Conservation (phyloP, 2,797 vertebrate species). For the Pyrocephalus nanus region DNA sequence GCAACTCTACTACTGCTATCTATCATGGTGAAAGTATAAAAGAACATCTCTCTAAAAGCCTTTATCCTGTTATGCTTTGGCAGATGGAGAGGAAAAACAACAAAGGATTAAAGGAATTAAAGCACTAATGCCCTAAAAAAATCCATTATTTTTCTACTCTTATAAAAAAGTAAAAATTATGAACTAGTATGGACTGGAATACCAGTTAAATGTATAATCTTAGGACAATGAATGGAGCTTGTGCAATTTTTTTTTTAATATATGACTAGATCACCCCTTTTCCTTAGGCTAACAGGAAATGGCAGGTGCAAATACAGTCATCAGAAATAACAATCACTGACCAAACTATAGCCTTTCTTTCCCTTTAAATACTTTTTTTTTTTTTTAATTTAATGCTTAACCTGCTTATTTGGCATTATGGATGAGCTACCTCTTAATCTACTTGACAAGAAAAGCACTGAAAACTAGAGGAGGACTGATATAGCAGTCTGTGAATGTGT, state of each 20-base stretch:
- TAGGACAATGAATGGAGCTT: not conserved
- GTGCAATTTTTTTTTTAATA: not conserved
- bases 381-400: not conserved
- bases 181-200: not conserved
- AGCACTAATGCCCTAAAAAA: not conserved
- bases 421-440: not conserved
- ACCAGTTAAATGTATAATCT: not conserved
- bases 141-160: not conserved
- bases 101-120: conserved; percentile 5
- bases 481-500: not conserved
- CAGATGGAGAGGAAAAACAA: conserved; percentile 16
- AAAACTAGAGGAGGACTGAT: not conserved
- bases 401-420: not conserved
- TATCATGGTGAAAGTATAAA: not conserved
- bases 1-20: not conserved
- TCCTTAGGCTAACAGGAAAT: not conserved
- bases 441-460: not conserved
- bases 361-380: not conserved
- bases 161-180: not conserved
- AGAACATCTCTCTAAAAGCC: not conserved
- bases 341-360: not conserved
- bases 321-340: not conserved
- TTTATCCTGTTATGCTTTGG: not conserved
- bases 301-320: not conserved
- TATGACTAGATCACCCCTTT: not conserved